Base-by-base conservation (phyloP, 2,797 vertebrate genomes). In the Balearica regulorum region DNA sequence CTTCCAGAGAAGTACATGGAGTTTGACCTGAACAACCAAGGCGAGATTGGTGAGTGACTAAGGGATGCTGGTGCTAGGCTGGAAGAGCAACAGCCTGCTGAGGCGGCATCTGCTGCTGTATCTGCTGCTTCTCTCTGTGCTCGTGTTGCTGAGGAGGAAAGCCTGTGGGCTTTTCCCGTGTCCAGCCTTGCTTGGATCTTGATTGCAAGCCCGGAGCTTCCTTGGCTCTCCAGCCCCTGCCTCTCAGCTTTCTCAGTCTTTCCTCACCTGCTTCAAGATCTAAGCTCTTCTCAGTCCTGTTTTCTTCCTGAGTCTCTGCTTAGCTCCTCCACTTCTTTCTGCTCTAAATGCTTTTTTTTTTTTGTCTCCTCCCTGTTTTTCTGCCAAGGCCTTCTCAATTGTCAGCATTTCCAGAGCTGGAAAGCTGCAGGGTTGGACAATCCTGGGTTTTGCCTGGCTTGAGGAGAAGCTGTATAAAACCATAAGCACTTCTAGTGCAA, bases 11-110 rank as follows among this genome's bases (percentile, higher is more conserved):
- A 99, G 97, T 99, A 99, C 96, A 98, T 99, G 93, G 99, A 99
- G 95, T 99, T 99, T 96, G 99, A 99, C 98, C 98, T 99, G 89
- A 99, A 99, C 54, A 99, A 99, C 83, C 98, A 99, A 96, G 99
- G 99, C 53, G 99, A 99, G 79, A 99, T 99, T 10, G 99, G 99
- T 99, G 98, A 99, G 99, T 99, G 90, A 24, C 25, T 54, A 22
- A 4, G 24, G 33, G 65, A 46, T 37, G 26, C 43, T 65, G 43
- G 21, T 83, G 58, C 25, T 69, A 89, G 46, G 22, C 57, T 83
- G 66, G n/a, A 51, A 43, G 6, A 72, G 24, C 22, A 68, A 12
- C 17, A 35, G 46, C 48, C 19, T 55, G 31, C 54, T 39, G 53
- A 87, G 75, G 37, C 3, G 8, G 22, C 41, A 28, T 65, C 69